Base-by-base conservation (phyloP, 1,140 invertebrate genomes). In the Hypsibius dujardini region DNA sequence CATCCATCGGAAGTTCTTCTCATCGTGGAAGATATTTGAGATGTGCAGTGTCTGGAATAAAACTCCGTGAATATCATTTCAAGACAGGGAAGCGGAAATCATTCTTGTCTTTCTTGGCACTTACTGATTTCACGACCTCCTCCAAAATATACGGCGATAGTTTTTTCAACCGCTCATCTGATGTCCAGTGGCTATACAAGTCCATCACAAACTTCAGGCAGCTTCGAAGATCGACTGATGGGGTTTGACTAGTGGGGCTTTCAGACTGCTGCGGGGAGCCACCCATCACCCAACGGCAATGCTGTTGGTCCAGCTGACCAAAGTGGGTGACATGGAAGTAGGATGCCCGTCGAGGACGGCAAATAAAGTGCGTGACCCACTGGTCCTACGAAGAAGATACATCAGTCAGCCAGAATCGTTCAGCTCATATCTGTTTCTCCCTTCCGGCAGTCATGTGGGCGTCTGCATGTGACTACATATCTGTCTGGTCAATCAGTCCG, bases 1-100 rank as follows among this genome's bases (percentile, higher is more conserved):
- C 62, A 67, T 67, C 62, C 62, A 67, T 15, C 62, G 12, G 62
- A 67, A 67, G 42, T 67, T 67, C 62, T 67, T 67, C 42, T 67
- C 12, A 3, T 67, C 62, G 62, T 67, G 42, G 42, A 67, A 67
- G 42, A 67, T 67, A 42, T 12, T 67, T 42, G 62, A 67, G 12
- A 67, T 12, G 3, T 15, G 42, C 12, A 67, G 12, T 7, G 42
- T 42, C 62, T 67, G 45, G 3, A 42, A 56, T 56, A 12, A 12
- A n/a, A 7, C 7, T 56, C 7, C 50, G n/a, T n/a, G n/a, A 56
- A 56, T 7, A n/a, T 56, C 50, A 56, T 56, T n/a, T 56, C n/a
- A 56, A 12, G 7, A 56, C 7, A 56, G 28, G 28, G 28, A 28
- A 28, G 28, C 28, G 28, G 28, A 28, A 28, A 28, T 28, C 28